Evolutionary conservation across 37 sponge, comb jelly and placozoan species (phyloP), one percentile per base, ranked within the genome.

Genomic region (Diacarnus erythraeanus): DNA sequence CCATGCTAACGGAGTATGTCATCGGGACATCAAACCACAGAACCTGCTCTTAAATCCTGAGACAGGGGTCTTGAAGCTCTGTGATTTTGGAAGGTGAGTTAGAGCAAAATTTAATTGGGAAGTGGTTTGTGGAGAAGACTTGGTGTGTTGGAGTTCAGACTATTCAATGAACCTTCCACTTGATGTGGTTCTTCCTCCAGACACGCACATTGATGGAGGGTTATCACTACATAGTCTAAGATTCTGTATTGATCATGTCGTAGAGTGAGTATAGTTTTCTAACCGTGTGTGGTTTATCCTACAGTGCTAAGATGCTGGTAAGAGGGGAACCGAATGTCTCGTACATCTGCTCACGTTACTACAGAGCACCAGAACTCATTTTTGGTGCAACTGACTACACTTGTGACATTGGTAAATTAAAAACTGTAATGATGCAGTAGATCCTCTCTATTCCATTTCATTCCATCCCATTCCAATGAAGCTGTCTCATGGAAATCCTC

Each of bases 371-470:
- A 43, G 99, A 98, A 83, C 94, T 98, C 22, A 98, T 98, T n/a
- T 98, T 98, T 74, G 99, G 96, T 72, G 96, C 99, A 1, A 96
- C 97, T 0, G 94, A 98, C 81, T 98, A 98, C 87, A 96, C 99
- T 1, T 83, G 84, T 57, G 87, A 94, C 67, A 98, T 98, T 29
- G 97, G 94, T 94, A 38, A 74, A 83, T 65, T 4, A 0, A 12
- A 12, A 71, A 12, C 41, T 71, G 43, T 40, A 35, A 71, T 47
- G 51, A 47, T 15, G 51, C 12, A 47, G 51, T 6, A 15, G 12
- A 12, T 47, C 6, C 10, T 12, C 51, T 47, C 51, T 47, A 23
- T 29, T 6, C 29, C 21, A 61, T 15, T 61, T 21, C 12, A 54
- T 18, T 54, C 57, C 57, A 12, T 21, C 12, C 36, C 15, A 21